Conservation (phyloP, 2,113 vertebrate species). For the Scortum barcoo region DNA sequence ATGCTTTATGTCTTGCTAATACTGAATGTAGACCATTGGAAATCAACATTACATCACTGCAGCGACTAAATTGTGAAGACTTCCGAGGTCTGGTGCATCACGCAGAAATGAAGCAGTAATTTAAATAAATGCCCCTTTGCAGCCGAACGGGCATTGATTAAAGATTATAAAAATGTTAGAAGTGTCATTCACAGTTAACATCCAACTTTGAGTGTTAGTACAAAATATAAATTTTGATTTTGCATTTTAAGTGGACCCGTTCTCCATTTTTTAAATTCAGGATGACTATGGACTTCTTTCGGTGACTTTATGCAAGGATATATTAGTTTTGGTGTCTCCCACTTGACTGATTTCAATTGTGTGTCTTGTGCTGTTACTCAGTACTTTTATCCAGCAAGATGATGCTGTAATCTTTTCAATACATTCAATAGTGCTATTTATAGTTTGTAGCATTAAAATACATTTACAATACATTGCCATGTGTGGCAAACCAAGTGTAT, state of each 20-base stretch:
- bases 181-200: neutral
- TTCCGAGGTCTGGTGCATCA: slow-evolving; percentile 2
- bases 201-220: neutral
- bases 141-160: slow-evolving; percentile 3
- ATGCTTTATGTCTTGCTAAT: slow-evolving; percentile 12
- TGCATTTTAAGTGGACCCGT: neutral
- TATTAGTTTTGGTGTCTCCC: neutral
- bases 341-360: slow-evolving; percentile 14
- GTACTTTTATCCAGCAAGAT: slow-evolving; percentile 30
- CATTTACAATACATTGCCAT: slow-evolving; percentile 16
- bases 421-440: slow-evolving; percentile 30
- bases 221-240: neutral
- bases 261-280: neutral
- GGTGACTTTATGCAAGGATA: neutral
- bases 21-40: slow-evolving; percentile 58
- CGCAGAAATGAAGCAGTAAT: slow-evolving; percentile 1
- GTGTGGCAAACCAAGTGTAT: neutral
- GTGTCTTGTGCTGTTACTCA: slow-evolving; percentile 26
- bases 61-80: neutral
- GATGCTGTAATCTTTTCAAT: slow-evolving; percentile 17
- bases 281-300: neutral
- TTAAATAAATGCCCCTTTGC: slow-evolving; percentile 10
- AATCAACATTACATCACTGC: slow-evolving; percentile 5
- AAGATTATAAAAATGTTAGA: slow-evolving; percentile 4
- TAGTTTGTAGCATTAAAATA: slow-evolving; percentile 37